These are phyloP conservation scores for Strix uralensis DNA, from an alignment of 2,113 vertebrate genomes.

Conservation along the genomic window DNA sequence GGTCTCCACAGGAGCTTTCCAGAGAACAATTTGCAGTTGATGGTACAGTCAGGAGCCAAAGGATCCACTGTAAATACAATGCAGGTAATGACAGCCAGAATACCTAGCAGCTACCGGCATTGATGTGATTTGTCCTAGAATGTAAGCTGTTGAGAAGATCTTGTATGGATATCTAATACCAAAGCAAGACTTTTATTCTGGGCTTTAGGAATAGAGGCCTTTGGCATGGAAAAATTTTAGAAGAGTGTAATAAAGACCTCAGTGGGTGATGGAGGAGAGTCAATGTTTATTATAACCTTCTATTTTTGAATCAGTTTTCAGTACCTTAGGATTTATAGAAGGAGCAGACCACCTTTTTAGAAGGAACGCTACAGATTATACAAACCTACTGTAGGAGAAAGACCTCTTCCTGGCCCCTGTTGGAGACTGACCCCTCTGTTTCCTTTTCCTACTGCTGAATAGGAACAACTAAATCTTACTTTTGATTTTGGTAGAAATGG, in stretches of 20 bases:
- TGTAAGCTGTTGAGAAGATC: neutral
- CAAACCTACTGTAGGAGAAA: neutral
- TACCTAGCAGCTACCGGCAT: neutral
- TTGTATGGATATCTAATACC: neutral
- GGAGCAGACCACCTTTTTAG: neutral
- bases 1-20: slow-evolving; percentile 93
- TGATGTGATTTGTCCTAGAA: neutral
- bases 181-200: neutral
- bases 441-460: neutral
- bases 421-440: neutral
- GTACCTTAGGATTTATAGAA: neutral
- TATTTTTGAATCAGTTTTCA: neutral
- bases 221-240: neutral
- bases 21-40: slow-evolving; percentile 96
- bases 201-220: neutral
- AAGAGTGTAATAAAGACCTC: neutral
- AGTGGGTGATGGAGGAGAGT: neutral
- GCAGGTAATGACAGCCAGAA: slow-evolving; percentile 76
- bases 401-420: neutral
- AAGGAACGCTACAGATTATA: neutral
- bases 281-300: neutral
- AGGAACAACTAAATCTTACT: neutral
- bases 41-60: slow-evolving; percentile 98
- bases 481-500: neutral
- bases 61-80: slow-evolving; percentile 98